Base-by-base conservation (phyloP, 2,888 invertebrate species). In the Trachelus troglodyta region DNA sequence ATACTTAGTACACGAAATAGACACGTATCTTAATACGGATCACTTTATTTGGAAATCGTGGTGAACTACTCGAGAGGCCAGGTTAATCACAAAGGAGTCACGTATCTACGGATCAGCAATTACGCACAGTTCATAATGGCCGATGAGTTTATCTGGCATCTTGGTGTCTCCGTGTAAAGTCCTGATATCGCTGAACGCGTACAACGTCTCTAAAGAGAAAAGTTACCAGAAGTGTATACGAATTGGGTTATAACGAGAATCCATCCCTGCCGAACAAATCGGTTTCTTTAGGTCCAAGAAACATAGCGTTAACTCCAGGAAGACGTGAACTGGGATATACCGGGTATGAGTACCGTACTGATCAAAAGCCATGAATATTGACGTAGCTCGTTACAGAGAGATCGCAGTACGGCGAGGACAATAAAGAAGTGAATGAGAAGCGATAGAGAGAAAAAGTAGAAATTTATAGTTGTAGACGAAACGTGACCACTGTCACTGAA, bases 91-190 rank as follows among this genome's bases (percentile, higher is more conserved):
- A 71, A 71, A 71, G 71, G 71, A 23, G 31, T 34, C 71, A 34
- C 31, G 74, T 85, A 85, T 85, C 85, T 76, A 77, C 69, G 74
- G 82, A 85, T 85, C 83, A 83, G 85, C 80, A 85, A 85, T 85
- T 85, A 85, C 83, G 81, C 69, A 80, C 74, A 78, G 78, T 74
- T 78, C 77, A 81, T 83, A 83, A 85, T 85, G 81, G 82, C 76
- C 79, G 82, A 76, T 75, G 79, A 78, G 75, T 81, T 83, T 84
- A 85, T 85, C 83, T 83, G 83, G 75, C 78, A 84, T 82, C 81
- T 35, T 68, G 74, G 75, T 77, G 78, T 77, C 75, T 73, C 35
- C 76, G 78, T 78, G 78, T 75, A 76, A 34, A 74, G 56, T 56
- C 56, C 56, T 23, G 56, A 56, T 56, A 56, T 23, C 56, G 23